Percentiles rank a stretch among this genome's conserved stretches.
phyloP scores from a whole-genome alignment of 2,113 vertebrate genomes.

The Talpa occidentalis region DNA sequence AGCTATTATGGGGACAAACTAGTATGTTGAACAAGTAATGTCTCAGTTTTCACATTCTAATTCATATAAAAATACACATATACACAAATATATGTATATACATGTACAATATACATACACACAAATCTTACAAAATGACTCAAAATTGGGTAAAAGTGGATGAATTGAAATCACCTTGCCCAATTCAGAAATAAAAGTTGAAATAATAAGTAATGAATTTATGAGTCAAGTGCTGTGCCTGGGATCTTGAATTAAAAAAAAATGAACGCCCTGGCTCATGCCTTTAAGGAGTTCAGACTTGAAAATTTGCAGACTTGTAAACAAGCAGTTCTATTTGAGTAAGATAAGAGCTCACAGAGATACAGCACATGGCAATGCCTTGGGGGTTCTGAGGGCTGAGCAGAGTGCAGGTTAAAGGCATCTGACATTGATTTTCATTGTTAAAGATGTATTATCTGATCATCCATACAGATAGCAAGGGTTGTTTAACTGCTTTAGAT shows the following conservation, averaged over 20 bases:
- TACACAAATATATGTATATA: background rate
- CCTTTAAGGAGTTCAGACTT: background rate
- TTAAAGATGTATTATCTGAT: background rate
- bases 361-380: background rate
- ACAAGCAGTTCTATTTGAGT: background rate
- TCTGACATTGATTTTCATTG: background rate
- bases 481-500: background rate
- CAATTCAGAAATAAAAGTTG: constrained; percentile 21
- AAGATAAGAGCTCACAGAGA: background rate
- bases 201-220: background rate
- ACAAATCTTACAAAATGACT: background rate
- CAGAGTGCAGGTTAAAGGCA: background rate
- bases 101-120: background rate
- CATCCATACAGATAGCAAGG: background rate
- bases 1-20: background rate
- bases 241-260: background rate
- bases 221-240: background rate
- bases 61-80: background rate
- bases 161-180: background rate
- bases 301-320: background rate
- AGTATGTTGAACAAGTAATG: background rate
- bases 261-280: background rate
- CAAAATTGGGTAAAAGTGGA: background rate
- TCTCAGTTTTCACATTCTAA: constrained; percentile 31
- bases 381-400: background rate